phyloP scores from a whole-genome alignment of 2,888 invertebrate species.

The Pecten maximus region DNA sequence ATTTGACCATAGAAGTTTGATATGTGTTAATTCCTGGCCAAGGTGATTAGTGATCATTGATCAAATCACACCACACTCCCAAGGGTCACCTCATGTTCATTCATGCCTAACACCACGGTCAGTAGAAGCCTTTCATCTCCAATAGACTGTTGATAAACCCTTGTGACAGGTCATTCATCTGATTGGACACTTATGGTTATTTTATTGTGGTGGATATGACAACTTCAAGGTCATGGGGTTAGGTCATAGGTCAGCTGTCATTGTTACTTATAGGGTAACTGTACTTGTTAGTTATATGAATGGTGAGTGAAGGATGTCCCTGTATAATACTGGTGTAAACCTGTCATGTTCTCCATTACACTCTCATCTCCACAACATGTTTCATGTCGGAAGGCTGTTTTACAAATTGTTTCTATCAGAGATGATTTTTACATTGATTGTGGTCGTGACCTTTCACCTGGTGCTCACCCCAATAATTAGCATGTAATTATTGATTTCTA shows the following conservation, averaged over 20 bases:
- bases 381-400: not conserved
- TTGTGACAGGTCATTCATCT: constrained; percentile 16
- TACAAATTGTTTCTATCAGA: not conserved
- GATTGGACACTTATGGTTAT: constrained; percentile 32
- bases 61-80: not conserved
- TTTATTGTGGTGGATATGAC: constrained; percentile 30
- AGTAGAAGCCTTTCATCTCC: not conserved
- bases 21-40: not conserved
- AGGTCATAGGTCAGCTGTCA: constrained; percentile 33
- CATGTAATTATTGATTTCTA: not conserved
- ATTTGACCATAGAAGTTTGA: not conserved
- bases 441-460: not conserved
- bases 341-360: not conserved
- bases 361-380: not conserved
- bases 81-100: not conserved
- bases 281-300: not conserved
- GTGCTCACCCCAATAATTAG: not conserved
- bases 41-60: not conserved
- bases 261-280: not conserved
- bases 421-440: not conserved
- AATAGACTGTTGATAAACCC: constrained; percentile 7
- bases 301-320: not conserved
- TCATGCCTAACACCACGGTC: not conserved
- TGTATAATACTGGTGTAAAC: not conserved
- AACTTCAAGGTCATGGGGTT: constrained; percentile 17